These are phyloP conservation scores for Xyrichtys novacula DNA, from an alignment of 2,797 vertebrate species.

Conservation along the genomic window DNA sequence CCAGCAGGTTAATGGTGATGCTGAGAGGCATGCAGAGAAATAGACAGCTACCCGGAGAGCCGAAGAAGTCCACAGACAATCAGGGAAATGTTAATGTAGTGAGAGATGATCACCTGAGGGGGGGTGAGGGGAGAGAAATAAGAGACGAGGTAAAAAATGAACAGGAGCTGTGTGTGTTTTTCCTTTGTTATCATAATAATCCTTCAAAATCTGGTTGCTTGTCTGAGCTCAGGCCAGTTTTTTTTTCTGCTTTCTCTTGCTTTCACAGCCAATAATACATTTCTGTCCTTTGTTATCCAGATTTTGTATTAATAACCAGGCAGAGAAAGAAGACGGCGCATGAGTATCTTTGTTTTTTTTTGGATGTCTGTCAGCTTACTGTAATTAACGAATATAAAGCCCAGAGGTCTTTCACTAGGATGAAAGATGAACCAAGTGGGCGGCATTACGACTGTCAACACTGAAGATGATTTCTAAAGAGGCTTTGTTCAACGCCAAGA, in stretches of 20 bases:
- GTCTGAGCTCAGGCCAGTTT: background rate
- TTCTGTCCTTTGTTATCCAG: constrained; percentile 2
- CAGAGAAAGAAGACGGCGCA: background rate
- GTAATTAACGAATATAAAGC: constrained; percentile 32
- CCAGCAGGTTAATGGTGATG: constrained; percentile 44
- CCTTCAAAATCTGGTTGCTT: too few relatives aligned
- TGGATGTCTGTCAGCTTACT: constrained; percentile 14
- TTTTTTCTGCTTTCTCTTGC: constrained; percentile 6
- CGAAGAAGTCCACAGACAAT: constrained; percentile 37
- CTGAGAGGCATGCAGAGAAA: constrained; percentile 22
- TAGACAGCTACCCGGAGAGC: constrained; percentile 34
- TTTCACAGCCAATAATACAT: constrained; percentile 24
- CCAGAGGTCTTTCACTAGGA: constrained; percentile 11
- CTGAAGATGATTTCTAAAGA: constrained; percentile 19
- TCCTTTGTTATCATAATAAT: too few relatives aligned
- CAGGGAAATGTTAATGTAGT: constrained; percentile 27
- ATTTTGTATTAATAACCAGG: constrained; percentile 9
- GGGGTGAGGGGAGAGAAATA: constrained; percentile 18
- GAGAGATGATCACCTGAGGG: constrained; percentile 24
- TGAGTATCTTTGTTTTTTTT: constrained; percentile 5
- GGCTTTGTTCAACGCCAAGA: constrained; percentile 15
- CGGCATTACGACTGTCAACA: constrained; percentile 25
- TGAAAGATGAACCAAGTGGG: constrained; percentile 21
- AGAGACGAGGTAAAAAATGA: background rate
- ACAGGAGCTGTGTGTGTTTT: background rate